phyloP scores from a whole-genome alignment of 2,797 vertebrate species.

The Arremon aurantiirostris region DNA sequence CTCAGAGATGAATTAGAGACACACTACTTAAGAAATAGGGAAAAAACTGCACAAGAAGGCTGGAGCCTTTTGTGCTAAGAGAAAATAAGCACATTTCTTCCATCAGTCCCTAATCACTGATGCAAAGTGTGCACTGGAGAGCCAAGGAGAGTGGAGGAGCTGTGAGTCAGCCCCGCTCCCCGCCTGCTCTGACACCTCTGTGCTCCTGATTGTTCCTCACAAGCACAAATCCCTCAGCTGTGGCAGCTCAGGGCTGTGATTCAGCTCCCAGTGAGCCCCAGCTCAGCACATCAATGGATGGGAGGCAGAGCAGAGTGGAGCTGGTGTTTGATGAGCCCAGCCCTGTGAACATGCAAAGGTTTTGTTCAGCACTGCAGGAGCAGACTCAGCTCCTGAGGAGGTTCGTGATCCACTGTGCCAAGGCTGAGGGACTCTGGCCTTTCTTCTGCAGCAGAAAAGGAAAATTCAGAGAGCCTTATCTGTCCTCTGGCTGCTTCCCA shows the following conservation, averaged over 20 bases:
- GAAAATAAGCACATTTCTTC: neutral
- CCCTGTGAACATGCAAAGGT: accelerated
- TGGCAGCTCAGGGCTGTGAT: neutral
- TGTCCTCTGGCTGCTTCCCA: neutral
- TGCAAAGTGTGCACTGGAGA: neutral
- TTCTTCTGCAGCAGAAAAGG: neutral
- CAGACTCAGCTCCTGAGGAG: neutral
- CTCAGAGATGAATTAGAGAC: neutral
- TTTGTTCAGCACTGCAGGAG: neutral
- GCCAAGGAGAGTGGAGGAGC: neutral
- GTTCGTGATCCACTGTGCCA: accelerated
- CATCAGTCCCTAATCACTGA: neutral
- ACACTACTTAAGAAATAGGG: neutral
- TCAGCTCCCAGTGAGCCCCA: neutral
- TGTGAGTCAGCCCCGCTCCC: neutral
- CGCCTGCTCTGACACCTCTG: neutral
- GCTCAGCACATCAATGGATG: neutral
- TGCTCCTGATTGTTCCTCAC: neutral
- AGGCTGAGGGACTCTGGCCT: neutral
- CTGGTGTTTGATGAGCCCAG: neutral
- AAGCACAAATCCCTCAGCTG: neutral
- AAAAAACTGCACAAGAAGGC: neutral
- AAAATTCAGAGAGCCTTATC: neutral
- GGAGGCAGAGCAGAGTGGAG: neutral
- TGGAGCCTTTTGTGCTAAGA: neutral